Evolutionary conservation across 2,113 vertebrate species (phyloP), one percentile per base, ranked within the genome.

Genomic region (Zosterops lateralis): DNA sequence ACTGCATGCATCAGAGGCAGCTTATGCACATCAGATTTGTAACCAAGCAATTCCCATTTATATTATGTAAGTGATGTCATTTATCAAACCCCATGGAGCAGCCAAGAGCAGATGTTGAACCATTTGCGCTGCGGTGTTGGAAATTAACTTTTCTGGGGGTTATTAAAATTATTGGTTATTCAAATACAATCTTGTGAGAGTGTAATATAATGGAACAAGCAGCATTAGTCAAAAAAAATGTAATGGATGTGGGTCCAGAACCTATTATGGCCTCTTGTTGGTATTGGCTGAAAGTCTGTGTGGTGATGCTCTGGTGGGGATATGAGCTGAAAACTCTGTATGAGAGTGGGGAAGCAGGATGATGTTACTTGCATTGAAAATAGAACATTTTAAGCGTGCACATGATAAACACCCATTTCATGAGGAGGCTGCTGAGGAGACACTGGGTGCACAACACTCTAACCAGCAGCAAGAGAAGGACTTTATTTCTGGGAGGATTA

Each of bases 21-120:
- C 76, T 96, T 89, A 91, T 84, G 74, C 58, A 82, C 87, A 18
- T 85, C 29, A 82, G 77, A 78, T 92, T 84, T 78, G 73, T 89
- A 92, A 96, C 53, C 61, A 89, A 84, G 73, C 44, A 68, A 75
- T 95, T 92, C 74, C 53, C 83, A 84, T 68, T 87, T 92, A 51
- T 72, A 36, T 96, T 87, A 71, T 78, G 68, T 68, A 92, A 94
- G 86, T 64, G 68, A 64, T 72, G 80, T 45, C 50, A 84, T 96
- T 96, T 95, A 86, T 95, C 92, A 94, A 90, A 53, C 28, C 22
- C 53, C 32, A 12, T 6, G 29, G 10, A 34, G 44, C 45, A 38
- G 48, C 68, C 83, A 61, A 34, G 57, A 92, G 57, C 92, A 93
- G 94, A 90, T 95, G 83, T 45, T 60, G 56, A 84, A 65, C 57